phyloP scores from a whole-genome alignment of 1,140 invertebrate genomes.

The Nasonia longicornis region DNA sequence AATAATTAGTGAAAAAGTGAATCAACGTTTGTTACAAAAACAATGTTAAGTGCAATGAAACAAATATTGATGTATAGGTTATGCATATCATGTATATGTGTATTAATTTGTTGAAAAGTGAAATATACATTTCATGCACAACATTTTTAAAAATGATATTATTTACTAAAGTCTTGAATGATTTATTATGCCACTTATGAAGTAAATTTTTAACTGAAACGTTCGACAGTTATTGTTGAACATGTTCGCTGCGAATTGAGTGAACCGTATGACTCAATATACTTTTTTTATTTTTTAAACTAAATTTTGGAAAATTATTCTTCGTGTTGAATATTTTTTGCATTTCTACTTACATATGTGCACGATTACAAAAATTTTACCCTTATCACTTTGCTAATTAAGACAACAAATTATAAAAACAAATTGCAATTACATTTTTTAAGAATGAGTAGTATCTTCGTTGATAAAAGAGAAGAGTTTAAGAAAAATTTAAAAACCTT shows the following conservation, averaged over 20 bases:
- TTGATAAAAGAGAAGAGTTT: conserved; percentile 42
- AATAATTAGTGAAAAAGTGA: not conserved
- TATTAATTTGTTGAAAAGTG: not conserved
- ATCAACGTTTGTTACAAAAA: not conserved
- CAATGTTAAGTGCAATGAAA: not conserved
- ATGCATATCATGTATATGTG: not conserved
- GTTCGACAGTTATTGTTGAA: conserved; percentile 24
- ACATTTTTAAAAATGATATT: not conserved
- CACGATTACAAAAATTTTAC: not conserved
- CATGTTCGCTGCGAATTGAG: conserved; percentile 23
- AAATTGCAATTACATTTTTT: conserved; percentile 39
- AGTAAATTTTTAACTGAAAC: not conserved
- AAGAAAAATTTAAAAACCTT: conserved; percentile 38
- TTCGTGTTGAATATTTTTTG: not conserved
- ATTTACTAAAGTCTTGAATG: not conserved
- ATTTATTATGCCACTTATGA: not conserved
- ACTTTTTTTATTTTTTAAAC: not conserved
- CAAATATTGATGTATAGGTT: not conserved
- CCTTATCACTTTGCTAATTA: not conserved
- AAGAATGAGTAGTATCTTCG: conserved; percentile 31
- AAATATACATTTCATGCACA: conserved; percentile 12
- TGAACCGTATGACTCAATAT: not conserved
- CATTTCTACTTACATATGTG: conserved; percentile 13
- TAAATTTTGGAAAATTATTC: not conserved
- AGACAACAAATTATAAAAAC: conserved; percentile 31